Conservation (phyloP, 2,113 vertebrate genomes). For the Oncorhynchus clarkii region DNA sequence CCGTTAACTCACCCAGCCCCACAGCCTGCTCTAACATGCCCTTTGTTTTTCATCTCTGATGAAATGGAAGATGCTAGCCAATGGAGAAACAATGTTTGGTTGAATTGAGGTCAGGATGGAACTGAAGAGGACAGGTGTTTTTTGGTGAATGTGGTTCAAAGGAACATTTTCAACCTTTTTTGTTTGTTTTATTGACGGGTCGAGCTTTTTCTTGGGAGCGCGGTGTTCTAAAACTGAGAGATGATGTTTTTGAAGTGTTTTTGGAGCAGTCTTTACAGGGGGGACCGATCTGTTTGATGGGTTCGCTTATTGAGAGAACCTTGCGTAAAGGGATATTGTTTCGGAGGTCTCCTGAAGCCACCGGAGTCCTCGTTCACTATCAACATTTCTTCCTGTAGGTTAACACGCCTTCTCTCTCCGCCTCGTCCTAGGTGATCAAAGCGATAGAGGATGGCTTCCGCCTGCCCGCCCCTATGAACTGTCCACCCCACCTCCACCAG, state of each 20-base stretch:
- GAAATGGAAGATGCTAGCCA: slow-evolving; percentile 71
- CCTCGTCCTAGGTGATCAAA: slow-evolving; percentile 83
- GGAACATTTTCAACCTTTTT: neutral
- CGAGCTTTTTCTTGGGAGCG: slow-evolving; percentile 13
- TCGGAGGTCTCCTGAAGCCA: too few species aligned
- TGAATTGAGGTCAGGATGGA: slow-evolving; percentile 36
- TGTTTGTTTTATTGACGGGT: slow-evolving; percentile 18
- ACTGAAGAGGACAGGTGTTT: slow-evolving; percentile 2
- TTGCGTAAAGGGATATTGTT: too few species aligned
- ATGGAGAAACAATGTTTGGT: slow-evolving; percentile 58
- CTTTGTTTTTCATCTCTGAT: slow-evolving; percentile 63
- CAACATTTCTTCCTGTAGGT: neutral
- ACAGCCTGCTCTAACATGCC: slow-evolving; percentile 56
- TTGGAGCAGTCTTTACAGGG: too few species aligned
- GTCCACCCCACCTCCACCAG: slow-evolving; percentile 83
- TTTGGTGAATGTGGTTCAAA: too few species aligned
- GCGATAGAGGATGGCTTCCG: slow-evolving; percentile 95
- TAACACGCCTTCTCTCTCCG: neutral
- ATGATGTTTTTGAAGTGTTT: neutral
- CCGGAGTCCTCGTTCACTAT: neutral
- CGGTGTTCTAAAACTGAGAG: slow-evolving; percentile 13
- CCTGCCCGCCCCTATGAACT: slow-evolving; percentile 88
- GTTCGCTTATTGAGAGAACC: too few species aligned
- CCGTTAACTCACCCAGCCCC: slow-evolving; percentile 36
- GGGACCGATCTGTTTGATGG: too few species aligned